phyloP scores from a whole-genome alignment of 2,797 vertebrate genomes.

The Melanotaenia maccullochi region DNA sequence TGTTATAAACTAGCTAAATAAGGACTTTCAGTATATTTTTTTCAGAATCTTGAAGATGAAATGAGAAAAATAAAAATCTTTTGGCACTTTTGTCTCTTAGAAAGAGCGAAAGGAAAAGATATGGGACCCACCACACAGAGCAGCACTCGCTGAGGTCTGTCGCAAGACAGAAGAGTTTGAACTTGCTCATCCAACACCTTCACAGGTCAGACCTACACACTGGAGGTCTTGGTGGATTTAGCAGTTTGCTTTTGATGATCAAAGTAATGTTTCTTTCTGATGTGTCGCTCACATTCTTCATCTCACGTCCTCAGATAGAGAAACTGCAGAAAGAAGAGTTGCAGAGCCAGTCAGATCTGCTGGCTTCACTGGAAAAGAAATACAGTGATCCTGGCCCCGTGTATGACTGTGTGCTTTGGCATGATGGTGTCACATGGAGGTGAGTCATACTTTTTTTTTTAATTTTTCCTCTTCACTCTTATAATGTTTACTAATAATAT shows the following conservation, averaged over 20 bases:
- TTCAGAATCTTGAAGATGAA: background rate
- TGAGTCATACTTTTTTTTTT: slow-evolving; percentile 51
- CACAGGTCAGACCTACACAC: slow-evolving; percentile 84
- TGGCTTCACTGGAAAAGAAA: slow-evolving; percentile 96
- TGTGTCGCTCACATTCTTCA: background rate
- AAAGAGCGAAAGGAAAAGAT: slow-evolving; percentile 98
- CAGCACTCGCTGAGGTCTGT: slow-evolving; percentile 91
- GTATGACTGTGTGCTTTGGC: slow-evolving; percentile 95
- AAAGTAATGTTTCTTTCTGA: background rate
- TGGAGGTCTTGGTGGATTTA: background rate
- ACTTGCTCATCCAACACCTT: slow-evolving; percentile 84
- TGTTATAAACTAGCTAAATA: background rate
- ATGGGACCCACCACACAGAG: slow-evolving; percentile 95
- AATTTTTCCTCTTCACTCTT: background rate
- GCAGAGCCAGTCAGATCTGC: slow-evolving; percentile 92
- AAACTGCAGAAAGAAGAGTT: slow-evolving; percentile 96
- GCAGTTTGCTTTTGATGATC: background rate
- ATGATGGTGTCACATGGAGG: slow-evolving; percentile 94
- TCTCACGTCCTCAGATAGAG: slow-evolving; percentile 80
- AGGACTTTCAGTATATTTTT: background rate
- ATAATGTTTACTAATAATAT: background rate
- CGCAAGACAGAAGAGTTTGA: slow-evolving; percentile 94
- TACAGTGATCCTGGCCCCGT: slow-evolving; percentile 97
- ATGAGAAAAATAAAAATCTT: background rate
- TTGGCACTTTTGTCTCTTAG: slow-evolving; percentile 70